Percentiles rank a stretch among this genome's conserved stretches.
Evolutionary conservation across 2,113 vertebrate genomes (phyloP).

Genomic region (Pungitius pungitius): DNA sequence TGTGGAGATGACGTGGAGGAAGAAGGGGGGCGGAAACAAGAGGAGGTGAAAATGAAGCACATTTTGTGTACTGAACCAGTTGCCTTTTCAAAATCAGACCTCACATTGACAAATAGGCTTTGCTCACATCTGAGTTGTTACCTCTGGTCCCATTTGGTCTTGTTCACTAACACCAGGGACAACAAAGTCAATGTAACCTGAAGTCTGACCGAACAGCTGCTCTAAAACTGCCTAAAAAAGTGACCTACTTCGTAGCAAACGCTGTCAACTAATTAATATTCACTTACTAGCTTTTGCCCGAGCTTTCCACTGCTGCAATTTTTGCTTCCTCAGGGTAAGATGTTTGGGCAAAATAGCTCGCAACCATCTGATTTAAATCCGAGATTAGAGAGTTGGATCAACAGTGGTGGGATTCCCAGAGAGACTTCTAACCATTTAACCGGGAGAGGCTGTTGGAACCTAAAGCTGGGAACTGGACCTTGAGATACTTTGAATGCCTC

Average conservation of each 20-base stretch:
- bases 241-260: not conserved
- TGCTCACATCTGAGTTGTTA: not conserved
- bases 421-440: not conserved
- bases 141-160: not conserved
- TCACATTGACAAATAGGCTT: not conserved
- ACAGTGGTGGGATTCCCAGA: not conserved
- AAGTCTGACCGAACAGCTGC: not conserved
- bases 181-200: not conserved
- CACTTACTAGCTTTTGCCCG: not conserved
- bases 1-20: conserved; percentile 58
- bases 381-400: not conserved
- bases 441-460: not conserved
- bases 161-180: not conserved
- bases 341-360: conserved; percentile 2
- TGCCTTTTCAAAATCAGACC: not conserved
- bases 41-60: conserved; percentile 66
- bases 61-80: not conserved
- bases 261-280: not conserved
- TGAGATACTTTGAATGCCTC: not conserved
- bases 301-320: not conserved
- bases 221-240: not conserved
- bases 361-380: not conserved
- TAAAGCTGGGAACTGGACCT: not conserved
- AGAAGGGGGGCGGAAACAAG: conserved; percentile 20
- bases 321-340: not conserved